phyloP scores from a whole-genome alignment of 2,113 vertebrate genomes.

The Calonectris borealis region DNA sequence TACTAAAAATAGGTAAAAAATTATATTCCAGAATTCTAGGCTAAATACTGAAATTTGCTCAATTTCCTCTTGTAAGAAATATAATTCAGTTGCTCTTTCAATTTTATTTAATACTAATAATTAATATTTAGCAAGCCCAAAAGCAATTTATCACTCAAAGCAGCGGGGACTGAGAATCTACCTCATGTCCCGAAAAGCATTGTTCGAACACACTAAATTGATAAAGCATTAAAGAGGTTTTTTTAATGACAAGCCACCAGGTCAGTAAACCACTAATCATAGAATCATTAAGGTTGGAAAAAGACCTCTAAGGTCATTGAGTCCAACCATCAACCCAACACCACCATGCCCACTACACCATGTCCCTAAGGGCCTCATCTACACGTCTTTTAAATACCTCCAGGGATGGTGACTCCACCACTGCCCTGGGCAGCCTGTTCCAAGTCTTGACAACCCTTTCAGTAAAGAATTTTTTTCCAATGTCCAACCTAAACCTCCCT shows the following conservation, averaged over 20 bases:
- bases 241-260: not conserved
- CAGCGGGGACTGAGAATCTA: not conserved
- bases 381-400: no score
- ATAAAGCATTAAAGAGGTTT: not conserved
- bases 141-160: not conserved
- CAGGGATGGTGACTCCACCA: no score
- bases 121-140: not conserved
- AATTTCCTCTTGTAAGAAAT: not conserved
- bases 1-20: not conserved
- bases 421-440: no score
- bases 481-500: no score
- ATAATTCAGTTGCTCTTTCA: not conserved
- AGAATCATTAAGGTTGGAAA: no score
- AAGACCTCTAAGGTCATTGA: no score
- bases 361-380: no score
- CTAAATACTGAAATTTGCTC: not conserved
- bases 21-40: not conserved
- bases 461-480: no score
- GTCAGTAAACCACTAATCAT: not conserved
- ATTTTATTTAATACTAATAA: not conserved
- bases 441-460: no score
- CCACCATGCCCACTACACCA: no score
- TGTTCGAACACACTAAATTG: not conserved
- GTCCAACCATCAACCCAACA: no score
- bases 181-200: not conserved